Base-by-base conservation (phyloP, 2,888 invertebrate genomes). In the Tipula vernalis region DNA sequence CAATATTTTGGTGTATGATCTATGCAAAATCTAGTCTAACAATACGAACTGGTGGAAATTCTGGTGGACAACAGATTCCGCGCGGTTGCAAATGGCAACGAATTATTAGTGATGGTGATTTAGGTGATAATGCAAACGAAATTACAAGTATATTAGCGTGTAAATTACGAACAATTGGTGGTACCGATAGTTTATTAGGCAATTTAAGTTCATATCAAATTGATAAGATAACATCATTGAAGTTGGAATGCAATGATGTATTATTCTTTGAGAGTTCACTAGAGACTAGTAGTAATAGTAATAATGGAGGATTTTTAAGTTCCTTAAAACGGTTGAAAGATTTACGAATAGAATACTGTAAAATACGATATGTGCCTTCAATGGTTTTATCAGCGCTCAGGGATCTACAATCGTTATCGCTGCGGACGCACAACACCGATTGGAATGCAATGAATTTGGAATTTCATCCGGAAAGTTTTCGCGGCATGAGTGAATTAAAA, bases 371-470 rank as follows among this genome's bases (percentile, higher is more conserved):
- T 89, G 93, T 96, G 87, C 95, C 96, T 4, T 94, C 94, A 42
- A 94, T 94, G 71, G 95, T 95, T 86, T 92, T 97, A 89, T 92
- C 94, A 39, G 94, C 94, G 86, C 92, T 96, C 47, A 93, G 94
- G 89, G 94, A 95, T 89, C 91, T 97, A 39, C 92, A 94, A 86
- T 93, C 93, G 88, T 91, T 97, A 86, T 93, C 94, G 42, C 91
- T 97, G 88, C 93, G 95, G 86, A 96, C 96, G 18, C 95, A 95
- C 90, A 96, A 96, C 90, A 95, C 95, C 41, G 95, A 96, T 90
- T 96, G 96, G 96, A 95, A 96, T 13, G 94, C 95, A 28, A 95
- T 95, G 94, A 95, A 95, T 36, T 93, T 96, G 92, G 95, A 96
- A 89, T 93, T 96, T 88, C 94, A 95, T 89, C 92, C 94, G 83